Conservation (phyloP, 2,888 invertebrate genomes). For the Ctenicera cuprea region DNA sequence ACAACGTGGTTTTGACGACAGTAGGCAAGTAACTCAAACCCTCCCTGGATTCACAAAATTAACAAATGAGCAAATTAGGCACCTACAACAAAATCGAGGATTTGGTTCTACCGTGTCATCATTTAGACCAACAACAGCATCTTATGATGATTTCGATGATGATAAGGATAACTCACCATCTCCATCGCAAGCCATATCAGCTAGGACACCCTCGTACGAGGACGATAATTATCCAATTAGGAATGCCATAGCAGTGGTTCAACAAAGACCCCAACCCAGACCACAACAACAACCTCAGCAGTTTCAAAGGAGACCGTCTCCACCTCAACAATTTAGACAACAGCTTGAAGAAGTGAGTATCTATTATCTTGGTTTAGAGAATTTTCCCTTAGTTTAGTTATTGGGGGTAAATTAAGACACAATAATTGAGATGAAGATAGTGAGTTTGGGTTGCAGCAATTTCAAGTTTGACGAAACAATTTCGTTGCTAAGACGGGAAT, state of each 20-base stretch:
- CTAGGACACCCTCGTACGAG: constrained; percentile 57
- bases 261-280: constrained; percentile 58
- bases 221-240: constrained; percentile 60
- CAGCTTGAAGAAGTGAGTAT: constrained; percentile 52
- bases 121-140: constrained; percentile 52
- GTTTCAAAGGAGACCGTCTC: constrained; percentile 37
- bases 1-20: constrained; percentile 47
- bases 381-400: too few species aligned
- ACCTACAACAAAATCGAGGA: constrained; percentile 53
- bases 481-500: too few species aligned
- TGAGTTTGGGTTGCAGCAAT: too few species aligned
- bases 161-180: constrained; percentile 51
- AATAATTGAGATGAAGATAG: too few species aligned
- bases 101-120: constrained; percentile 59
- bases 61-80: constrained; percentile 52
- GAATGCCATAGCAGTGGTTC: constrained; percentile 61
- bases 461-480: too few species aligned
- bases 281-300: constrained; percentile 47
- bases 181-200: constrained; percentile 58
- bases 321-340: constrained; percentile 53
- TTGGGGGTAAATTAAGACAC: too few species aligned
- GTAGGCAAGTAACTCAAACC: constrained; percentile 39
- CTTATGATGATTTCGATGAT: constrained; percentile 51
- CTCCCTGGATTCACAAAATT: constrained; percentile 51
- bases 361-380: too few species aligned